These are phyloP conservation scores for Channa argus DNA, from an alignment of 2,113 vertebrate species.

Conservation along the genomic window DNA sequence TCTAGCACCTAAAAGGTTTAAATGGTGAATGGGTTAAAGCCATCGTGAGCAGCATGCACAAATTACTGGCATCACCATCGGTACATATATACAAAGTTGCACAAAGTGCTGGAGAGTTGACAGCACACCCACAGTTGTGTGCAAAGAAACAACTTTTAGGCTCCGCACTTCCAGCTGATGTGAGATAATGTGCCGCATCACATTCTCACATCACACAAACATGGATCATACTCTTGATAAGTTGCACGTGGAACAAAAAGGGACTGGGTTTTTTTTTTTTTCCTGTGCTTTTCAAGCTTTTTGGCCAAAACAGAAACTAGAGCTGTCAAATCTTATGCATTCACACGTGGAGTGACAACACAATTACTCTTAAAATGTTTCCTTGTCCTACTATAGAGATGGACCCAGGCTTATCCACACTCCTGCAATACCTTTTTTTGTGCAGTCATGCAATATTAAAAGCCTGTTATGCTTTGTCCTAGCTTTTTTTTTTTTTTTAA, in stretches of 20 bases:
- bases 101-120: constrained; percentile 84
- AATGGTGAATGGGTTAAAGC: constrained; percentile 81
- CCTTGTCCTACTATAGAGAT: not conserved
- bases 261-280: constrained; percentile 49
- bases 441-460: not conserved
- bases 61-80: constrained; percentile 71
- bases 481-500: not conserved
- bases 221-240: constrained; percentile 55
- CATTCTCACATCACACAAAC: constrained; percentile 89
- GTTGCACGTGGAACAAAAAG: constrained; percentile 73
- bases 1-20: constrained; percentile 76
- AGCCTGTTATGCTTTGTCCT: not conserved
- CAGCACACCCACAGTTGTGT: constrained; percentile 87
- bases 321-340: constrained; percentile 56
- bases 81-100: constrained; percentile 77
- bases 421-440: not conserved
- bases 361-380: not conserved
- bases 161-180: constrained; percentile 89
- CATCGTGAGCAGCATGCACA: constrained; percentile 89
- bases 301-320: constrained; percentile 61
- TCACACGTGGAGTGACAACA: not conserved
- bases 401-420: not conserved
- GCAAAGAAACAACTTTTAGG: constrained; percentile 83
- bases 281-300: constrained; percentile 74
- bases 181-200: constrained; percentile 86